Base-by-base conservation (phyloP, 2,113 vertebrate species). In the Odocoileus virginianus region DNA sequence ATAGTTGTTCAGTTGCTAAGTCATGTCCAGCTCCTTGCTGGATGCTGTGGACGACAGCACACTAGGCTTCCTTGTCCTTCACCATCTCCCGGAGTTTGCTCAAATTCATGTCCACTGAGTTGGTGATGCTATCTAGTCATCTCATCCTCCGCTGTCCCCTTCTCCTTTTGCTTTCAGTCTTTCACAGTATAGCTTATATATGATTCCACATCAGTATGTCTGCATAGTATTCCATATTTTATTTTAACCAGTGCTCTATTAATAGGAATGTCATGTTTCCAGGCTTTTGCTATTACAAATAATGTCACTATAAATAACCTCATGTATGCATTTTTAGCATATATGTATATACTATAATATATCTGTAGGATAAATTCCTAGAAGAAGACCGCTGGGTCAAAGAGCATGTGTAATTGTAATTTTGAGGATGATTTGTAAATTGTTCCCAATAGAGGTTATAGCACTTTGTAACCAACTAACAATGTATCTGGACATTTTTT, bases 341-440 rank as follows among this genome's bases (percentile, higher is more conserved):
- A 23, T 74, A 52, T 47, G 14, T 40, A 36, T 84, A 30, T 79
- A 47, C 6, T 79, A 10, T 79, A 15, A 3, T 87, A 55, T 88
- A 60, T 55, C 21, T 82, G 14, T 52, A 81, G 23, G 6, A 84
- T 79, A 91, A 93, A 94, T 97, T 83, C 71, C 61, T 61, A 64
- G 43, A 92, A 91, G 60, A 79, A 93, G 36, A 71, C 5, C n/a
- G 10, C 40, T 83, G 25, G 50, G 15, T 78, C 36, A 64, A 89
- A 89, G 54, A 94, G 52, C 79, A 27, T 36, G 10, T 61, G 40
- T 61, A 83, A 47, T 71, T 91, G 12, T 86, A 78, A 97, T 94
- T 97, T 88, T 64, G 16, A 45, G 52, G 21, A 83, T 91, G 71
- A 94, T 95, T 91, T 96, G 27, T 55, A 82, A 74, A 82, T 87